Percentiles rank a stretch among this genome's conserved stretches.
Conservation (phyloP, 2,888 invertebrate genomes). For the Drosophila melanosoma region DNA sequence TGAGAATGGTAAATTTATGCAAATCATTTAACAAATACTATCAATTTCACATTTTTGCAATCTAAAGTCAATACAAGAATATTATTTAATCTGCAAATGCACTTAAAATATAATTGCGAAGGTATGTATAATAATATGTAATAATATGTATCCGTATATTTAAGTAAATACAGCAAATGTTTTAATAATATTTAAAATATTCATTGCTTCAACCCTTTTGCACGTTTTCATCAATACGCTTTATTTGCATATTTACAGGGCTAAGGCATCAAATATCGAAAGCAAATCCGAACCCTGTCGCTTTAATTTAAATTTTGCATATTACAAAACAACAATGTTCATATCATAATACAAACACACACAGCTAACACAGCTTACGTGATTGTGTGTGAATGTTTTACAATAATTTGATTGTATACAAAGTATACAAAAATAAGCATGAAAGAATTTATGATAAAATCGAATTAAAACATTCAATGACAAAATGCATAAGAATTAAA, state of each 20-base stretch:
- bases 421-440: conserved; percentile 18
- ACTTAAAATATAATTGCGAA: background rate
- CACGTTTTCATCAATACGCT: background rate
- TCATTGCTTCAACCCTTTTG: background rate
- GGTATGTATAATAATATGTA: background rate
- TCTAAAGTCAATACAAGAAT: background rate
- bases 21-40: background rate
- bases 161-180: background rate
- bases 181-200: background rate
- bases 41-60: background rate
- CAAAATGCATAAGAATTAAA: background rate
- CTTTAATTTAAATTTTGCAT: conserved; percentile 35
- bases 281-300: conserved; percentile 11
- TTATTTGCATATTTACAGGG: conserved; percentile 37
- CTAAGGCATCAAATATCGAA: background rate
- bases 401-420: conserved; percentile 14
- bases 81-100: background rate
- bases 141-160: background rate
- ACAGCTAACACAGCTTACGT: conserved; percentile 10
- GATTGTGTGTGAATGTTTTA: background rate
- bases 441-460: conserved; percentile 7
- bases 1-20: background rate
- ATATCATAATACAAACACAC: conserved; percentile 11
- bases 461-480: background rate
- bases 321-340: conserved; percentile 30